These are phyloP conservation scores for Acropternis orthonyx DNA, from an alignment of 2,797 vertebrate genomes.

Conservation along the genomic window DNA sequence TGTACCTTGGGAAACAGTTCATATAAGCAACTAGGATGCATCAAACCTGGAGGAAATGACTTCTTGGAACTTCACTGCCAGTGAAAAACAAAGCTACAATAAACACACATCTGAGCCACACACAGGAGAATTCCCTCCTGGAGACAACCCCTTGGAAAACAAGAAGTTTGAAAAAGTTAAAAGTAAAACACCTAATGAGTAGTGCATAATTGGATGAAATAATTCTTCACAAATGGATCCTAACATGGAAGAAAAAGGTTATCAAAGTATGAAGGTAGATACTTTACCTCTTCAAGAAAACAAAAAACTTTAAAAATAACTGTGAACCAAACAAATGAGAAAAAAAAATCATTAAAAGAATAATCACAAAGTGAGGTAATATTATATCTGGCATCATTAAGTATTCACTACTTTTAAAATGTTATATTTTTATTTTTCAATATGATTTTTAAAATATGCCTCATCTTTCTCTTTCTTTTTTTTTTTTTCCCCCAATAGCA, in stretches of 20 bases:
- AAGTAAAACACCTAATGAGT: neutral
- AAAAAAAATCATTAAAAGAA: neutral
- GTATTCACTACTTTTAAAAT: neutral
- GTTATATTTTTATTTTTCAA: neutral
- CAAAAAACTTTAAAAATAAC: fast-evolving
- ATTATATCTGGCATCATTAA: neutral
- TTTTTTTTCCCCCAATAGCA: neutral
- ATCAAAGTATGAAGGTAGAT: neutral
- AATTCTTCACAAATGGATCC: neutral
- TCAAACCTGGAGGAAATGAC: constrained; percentile 13
- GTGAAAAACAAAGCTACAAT: neutral
- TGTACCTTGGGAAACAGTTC: neutral
- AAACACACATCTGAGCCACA: neutral
- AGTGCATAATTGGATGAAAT: neutral
- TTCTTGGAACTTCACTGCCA: neutral
- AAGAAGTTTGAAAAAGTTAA: neutral
- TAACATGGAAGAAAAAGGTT: neutral
- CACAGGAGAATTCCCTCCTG: neutral
- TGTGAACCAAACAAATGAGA: neutral
- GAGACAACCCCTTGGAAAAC: neutral
- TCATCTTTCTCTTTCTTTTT: neutral
- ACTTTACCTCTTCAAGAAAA: neutral
- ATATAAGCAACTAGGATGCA: neutral
- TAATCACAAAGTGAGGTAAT: neutral
- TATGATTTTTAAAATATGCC: neutral